Evolutionary conservation across 2,113 vertebrate genomes (phyloP), one percentile per base, ranked within the genome.

Genomic region (Rana temporaria): DNA sequence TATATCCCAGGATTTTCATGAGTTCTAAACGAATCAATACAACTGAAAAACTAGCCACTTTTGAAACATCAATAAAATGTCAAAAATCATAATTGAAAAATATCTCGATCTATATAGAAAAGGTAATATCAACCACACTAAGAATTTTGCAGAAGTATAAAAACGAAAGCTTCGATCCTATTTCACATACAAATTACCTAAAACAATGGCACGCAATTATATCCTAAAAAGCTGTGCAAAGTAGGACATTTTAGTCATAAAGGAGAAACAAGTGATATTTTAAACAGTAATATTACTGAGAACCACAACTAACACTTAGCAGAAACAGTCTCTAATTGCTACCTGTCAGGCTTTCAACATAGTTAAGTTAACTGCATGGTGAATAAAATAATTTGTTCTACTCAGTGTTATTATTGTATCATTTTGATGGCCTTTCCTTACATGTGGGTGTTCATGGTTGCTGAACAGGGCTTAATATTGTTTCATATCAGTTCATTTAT

Each of bases 301-400:
- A 60, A 42, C 53, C 14, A 19, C 34, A 62, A 34, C 72, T 62
- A 26, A 62, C 32, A 20, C 72, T 62, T 60, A 22, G 32, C 57
- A 57, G 72, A 56, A 62, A 62, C 60, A 11, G 30, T 42, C 56
- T 60, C 34, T 75, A 75, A 75, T 75, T 75, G 60, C 72, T 62
- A 75, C 57, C 56, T 75, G 56, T 19, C 57, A 75, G 32, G 38
- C 72, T 75, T 75, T 32, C 56, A 30, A 75, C 53, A 34, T 57
- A 59, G 53, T 60, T 34, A 74, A 32, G 32, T 14, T 32, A 74
- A 74, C 53, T n/a, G 22, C 55, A 38, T 8, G 1, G 24, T 60
- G 55, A 60, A 59, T 60, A 74, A 75, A 34, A 62, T 42, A 9
- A 22, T 62, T 75, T n/a, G 12, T n/a, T 59, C 60, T 34, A 22